These are phyloP conservation scores for Eidolon helvum DNA, from an alignment of 2,113 vertebrate species.

Conservation along the genomic window DNA sequence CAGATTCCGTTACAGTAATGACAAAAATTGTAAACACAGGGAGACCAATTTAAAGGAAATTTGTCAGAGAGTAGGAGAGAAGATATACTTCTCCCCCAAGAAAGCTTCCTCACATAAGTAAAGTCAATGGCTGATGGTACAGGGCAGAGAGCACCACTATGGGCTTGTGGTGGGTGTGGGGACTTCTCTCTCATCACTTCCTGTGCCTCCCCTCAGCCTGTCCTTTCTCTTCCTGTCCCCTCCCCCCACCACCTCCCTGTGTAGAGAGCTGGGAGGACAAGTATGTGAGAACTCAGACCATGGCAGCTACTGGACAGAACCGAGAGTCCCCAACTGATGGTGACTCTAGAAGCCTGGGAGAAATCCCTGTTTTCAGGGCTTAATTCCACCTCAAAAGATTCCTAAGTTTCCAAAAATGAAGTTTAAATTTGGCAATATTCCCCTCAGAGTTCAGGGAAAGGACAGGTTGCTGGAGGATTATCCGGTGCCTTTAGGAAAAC, in stretches of 20 bases:
- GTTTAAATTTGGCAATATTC: neutral
- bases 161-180: no score
- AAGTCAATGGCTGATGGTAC: neutral
- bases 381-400: neutral
- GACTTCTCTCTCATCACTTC: neutral
- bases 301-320: neutral
- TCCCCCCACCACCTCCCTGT: no score
- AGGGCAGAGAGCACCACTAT: neutral
- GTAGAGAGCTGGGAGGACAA: neutral
- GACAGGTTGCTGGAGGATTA: neutral
- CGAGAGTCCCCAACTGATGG: neutral
- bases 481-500: neutral
- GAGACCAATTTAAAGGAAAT: neutral
- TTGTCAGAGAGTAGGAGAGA: neutral
- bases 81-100: neutral
- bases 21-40: neutral
- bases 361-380: neutral
- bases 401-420: neutral
- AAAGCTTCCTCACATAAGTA: neutral
- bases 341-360: neutral
- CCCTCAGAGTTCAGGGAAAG: neutral
- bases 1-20: neutral
- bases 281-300: neutral
- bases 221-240: no score
- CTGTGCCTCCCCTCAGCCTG: rapidly evolving